Evolutionary conservation across 2,888 invertebrate genomes (phyloP), one percentile per base, ranked within the genome.

Genomic region (Sinelater perroti): DNA sequence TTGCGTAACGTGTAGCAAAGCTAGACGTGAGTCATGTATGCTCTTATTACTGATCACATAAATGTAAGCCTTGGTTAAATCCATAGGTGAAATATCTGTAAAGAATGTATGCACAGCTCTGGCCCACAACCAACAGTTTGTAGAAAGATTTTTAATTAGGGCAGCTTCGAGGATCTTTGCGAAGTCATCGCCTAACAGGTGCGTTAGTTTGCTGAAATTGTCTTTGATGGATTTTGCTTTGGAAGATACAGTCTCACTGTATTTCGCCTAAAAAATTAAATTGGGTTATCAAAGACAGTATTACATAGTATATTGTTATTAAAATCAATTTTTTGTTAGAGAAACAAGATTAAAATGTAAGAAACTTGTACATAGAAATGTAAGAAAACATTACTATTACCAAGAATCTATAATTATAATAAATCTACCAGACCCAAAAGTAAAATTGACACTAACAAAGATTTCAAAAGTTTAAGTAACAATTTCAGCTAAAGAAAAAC

Each of bases 221-320:
- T 63, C 54, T 62, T 72, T 67, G 18, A 75, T 65, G 35, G 64
- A 65, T 31, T 47, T 63, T 33, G 59, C 70, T 59, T 60, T 72
- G 50, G 64, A 62, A 20, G 54, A 59, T 10, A 78, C 71, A 40
- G 68, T 67, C 26, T 67, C 70, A 56, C 73, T 78, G 57, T 72
- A 60, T 64, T 76, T 74, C 1, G 75, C 73, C 80, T 80, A 63
- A 53, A n/a, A n/a, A n/a, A n/a, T n/a, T n/a, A n/a, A 77, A 74
- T 50, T 50, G 35, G 46, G 58, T 46, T 38, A 33, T 49, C 11
- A 50, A 51, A 42, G 47, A 11, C 35, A 55, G 53, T 33, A 40
- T 44, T 31, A 24, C 7, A 4, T 24, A 6, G 24, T 64, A 53
- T 20, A 26, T 56, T 13, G 58, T 56, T n/a, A n/a, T n/a, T n/a